Evolutionary conservation across 2,888 invertebrate species (phyloP), one percentile per base, ranked within the genome.

Genomic region (Notodonta ziczac): DNA sequence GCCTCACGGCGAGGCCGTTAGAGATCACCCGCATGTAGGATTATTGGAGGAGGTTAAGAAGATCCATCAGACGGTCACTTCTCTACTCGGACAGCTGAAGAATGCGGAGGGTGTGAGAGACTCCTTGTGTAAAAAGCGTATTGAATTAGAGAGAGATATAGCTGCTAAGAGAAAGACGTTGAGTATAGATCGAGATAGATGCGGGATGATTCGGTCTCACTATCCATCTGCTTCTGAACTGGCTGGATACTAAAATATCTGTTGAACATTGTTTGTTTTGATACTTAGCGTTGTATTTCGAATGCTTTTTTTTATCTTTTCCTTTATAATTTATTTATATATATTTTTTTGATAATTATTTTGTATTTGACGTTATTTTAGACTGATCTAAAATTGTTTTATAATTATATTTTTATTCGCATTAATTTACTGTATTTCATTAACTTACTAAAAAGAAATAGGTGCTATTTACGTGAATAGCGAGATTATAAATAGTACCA

Each of bases 1-100:
- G 48, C 97, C 97, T 2, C 96, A 97, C 65, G 97, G 97, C 2
- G 98, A 98, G 85, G 96, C 96, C 79, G 98, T 98, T 67, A 94
- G 98, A 59, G 98, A 98, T 85, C 94, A 94, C 55, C 95, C 97
- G 16, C 98, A 98, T 87, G 94, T 96, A 77, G 96, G 95, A 12
- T 86, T 97, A 35, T 94, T 97, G 48, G 96, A 96, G 48, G 97
- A 97, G 86, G 96, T 97, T 0, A 96, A 95, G 81, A 94, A 92
- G 56, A 94, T 97, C 48, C 95, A 95, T 42, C 96, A 96, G 72
- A 95, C 95, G n/a, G 95, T 96, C 0, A 95, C 96, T 0, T 95
- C 95, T 5, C 90, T 97, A 76, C 86, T 94, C 50, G 94, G 94
- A 0, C 96, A 96, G 80, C 81, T 97, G 56, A 94, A 91, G 42